Base-by-base conservation (phyloP, 2,113 vertebrate genomes). In the Periophthalmus modestus region DNA sequence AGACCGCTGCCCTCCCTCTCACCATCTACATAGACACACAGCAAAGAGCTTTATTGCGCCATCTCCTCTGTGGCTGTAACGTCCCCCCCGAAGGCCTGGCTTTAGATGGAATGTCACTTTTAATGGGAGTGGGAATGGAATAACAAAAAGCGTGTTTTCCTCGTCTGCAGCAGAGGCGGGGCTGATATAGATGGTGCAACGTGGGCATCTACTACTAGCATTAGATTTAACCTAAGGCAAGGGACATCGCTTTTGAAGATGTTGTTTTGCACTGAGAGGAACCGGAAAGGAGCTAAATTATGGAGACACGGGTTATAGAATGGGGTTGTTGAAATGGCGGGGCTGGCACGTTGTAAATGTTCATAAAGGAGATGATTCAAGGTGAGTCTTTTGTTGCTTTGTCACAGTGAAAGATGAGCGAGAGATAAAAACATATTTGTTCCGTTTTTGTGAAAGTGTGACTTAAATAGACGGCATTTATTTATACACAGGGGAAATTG, bases 51-150 rank as follows among this genome's bases (percentile, higher is more conserved):
- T 73, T 91, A 93, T 92, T 91, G 88, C 90, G 83, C 90, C 90
- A 91, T 92, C 87, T 84, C 80, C 77, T 78, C 71, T 66, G 81
- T 86, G 86, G 81, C 90, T 92, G 79, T 93, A 84, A 83, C 73
- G 87, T 91, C 81, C 75, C 90, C 90, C 94, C 95, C 91, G 57
- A 74, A 94, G 94, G 95, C 88, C 91, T 92, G 91, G 86, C 82
- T 94, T 94, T 92, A 92, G 93, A 95, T 93, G 87, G 93, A 94
- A 94, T 92, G 92, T 95, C 94, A 95, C 89, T 93, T 93, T 95
- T 95, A 95, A 95, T 93, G 94, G 94, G 91, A 92, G 91, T 90
- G 82, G 90, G 84, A 93, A 95, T 93, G 91, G 93, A 93, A 93
- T 92, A 92, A 93, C 93, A 93, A 91, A 93, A 91, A 79, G 87